These are phyloP conservation scores for Epinephelus malabaricus DNA, from an alignment of 2,797 vertebrate genomes.

Conservation along the genomic window DNA sequence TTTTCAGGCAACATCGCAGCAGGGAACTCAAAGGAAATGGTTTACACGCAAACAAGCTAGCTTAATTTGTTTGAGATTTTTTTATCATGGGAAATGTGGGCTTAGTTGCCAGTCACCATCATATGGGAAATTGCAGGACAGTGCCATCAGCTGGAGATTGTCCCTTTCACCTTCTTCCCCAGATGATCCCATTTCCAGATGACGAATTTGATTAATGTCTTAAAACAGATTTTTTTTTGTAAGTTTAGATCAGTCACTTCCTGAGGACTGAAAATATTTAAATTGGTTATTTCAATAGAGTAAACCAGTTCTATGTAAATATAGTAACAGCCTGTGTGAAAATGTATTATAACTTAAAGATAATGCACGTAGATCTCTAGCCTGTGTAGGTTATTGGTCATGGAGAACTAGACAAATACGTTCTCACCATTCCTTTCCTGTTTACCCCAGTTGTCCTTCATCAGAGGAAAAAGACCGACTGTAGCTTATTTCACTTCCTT, in stretches of 20 bases:
- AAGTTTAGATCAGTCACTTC: neutral
- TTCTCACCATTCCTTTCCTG: slow-evolving; percentile 12
- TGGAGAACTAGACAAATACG: neutral
- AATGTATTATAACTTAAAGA: neutral
- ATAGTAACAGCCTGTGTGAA: neutral
- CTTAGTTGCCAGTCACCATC: slow-evolving; percentile 2
- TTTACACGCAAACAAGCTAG: slow-evolving; percentile 1
- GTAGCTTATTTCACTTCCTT: slow-evolving; percentile 48
- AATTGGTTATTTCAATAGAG: neutral
- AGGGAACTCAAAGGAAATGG: neutral
- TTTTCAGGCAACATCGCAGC: slow-evolving; percentile 11
- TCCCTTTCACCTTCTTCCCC: neutral
- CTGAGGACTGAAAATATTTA: neutral
- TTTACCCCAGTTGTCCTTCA: slow-evolving; percentile 4
- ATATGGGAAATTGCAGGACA: slow-evolving; percentile 7
- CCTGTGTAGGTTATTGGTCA: neutral
- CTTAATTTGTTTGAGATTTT: neutral
- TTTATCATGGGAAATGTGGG: slow-evolving; percentile 8
- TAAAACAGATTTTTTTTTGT: neutral
- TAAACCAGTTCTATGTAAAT: neutral
- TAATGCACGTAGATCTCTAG: neutral
- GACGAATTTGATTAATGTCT: neutral
- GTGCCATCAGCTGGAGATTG: neutral
- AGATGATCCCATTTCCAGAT: neutral
- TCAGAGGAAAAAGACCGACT: slow-evolving; percentile 10